Base-by-base conservation (phyloP, 2,113 vertebrate species). In the Plestiodon gilberti region DNA sequence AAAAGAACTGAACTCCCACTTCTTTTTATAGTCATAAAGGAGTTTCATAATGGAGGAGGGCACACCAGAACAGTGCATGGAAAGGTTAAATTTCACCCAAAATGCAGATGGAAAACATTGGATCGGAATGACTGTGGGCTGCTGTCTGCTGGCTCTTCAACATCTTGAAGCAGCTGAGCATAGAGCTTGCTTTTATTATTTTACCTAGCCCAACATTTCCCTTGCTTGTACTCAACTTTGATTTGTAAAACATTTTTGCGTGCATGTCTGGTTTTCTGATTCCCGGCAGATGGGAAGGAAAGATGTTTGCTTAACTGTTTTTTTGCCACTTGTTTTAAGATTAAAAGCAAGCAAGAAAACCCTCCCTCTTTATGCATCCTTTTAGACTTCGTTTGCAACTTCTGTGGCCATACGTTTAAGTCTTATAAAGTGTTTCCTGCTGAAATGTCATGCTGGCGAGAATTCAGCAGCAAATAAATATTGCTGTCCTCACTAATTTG, bases 401-500 rank as follows among this genome's bases (percentile, higher is more conserved):
- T 95, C 87, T 91, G 78, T 18, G 38, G 90, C 93, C 91, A 89
- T 91, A 95, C 90, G 87, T 94, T 95, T 94, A 94, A 95, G 92
- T 92, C 92, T 95, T 93, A 92, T 90, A 95, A 95, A 96, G 90
- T 85, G 78, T 91, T 95, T 96, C 94, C 95, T 93, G 92, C 90
- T 94, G 95, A 96, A 96, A 95, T 90, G 70, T 89, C 96, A 93
- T 65, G 92, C 95, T 97, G 95, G 88, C 89, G 95, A 81, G 82
- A 94, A 96, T 92, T 95, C 93, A 93, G 83, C 91, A 95, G 93
- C 91, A 96, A 95, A 96, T 96, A 96, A 96, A 97, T 96, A 96
- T 96, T 96, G 86, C 93, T 95, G 93, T 96, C 95, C 91, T 95
- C 90, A 88, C 94, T 97, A 97, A 97, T 97, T 96, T 96, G 92